Percentiles rank a stretch among this genome's conserved stretches.
Conservation (phyloP, 2,113 vertebrate species). For the Apteryx owenii region DNA sequence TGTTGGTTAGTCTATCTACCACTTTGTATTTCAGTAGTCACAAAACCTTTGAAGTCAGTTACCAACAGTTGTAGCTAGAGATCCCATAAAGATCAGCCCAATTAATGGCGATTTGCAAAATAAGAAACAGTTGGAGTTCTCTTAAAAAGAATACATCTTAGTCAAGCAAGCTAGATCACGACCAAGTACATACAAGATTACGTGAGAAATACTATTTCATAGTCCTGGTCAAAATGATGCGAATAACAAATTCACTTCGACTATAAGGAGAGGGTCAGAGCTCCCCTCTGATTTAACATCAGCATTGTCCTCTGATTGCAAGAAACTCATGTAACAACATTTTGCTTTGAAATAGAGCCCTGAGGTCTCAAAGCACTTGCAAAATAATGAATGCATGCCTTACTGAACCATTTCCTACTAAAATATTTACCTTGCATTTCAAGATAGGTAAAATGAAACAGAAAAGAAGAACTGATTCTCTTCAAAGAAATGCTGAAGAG, state of each 20-base stretch:
- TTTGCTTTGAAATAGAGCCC: slow-evolving; percentile 3
- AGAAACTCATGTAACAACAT: neutral
- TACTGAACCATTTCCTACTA: neutral
- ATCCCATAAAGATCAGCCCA: neutral
- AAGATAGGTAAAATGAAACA: slow-evolving; percentile 36
- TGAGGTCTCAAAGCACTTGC: neutral
- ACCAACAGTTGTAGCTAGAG: rapidly evolving
- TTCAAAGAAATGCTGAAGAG: slow-evolving; percentile 38
- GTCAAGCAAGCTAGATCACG: neutral
- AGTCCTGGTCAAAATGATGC: neutral
- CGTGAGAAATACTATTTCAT: neutral
- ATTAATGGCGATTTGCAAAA: neutral
- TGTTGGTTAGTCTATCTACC: neutral
- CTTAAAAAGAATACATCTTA: neutral
- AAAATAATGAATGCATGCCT: slow-evolving; percentile 11
- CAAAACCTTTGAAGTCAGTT: neutral
- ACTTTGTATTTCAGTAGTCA: neutral
- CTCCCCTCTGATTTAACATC: neutral
- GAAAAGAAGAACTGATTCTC: slow-evolving; percentile 31
- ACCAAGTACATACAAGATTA: neutral
- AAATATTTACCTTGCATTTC: slow-evolving; percentile 57
- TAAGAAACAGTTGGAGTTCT: neutral
- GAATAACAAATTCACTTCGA: neutral
- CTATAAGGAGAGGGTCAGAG: neutral
- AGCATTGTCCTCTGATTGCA: neutral